A percentile compares a stretch with the other conserved stretches of the same genome.
These are phyloP conservation scores for Lasioglossum marginatum DNA, from an alignment of 2,888 invertebrate genomes.

Conservation along the genomic window DNA sequence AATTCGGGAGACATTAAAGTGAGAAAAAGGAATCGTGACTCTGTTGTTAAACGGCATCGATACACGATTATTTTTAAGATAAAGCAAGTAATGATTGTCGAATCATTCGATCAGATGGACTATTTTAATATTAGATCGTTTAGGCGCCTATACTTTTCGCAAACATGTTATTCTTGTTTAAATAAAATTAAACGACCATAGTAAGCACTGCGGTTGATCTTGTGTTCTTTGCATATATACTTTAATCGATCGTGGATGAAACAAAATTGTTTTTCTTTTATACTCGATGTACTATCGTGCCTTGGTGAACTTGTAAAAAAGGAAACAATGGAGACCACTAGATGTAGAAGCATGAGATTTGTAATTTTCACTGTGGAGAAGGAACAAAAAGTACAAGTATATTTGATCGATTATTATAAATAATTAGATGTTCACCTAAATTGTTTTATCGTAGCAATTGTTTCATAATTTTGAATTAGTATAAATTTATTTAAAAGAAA, in stretches of 20 bases:
- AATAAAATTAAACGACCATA: constrained; percentile 67
- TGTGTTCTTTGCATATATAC: constrained; percentile 58
- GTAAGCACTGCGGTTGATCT: constrained; percentile 60
- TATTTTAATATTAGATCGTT: constrained; percentile 77
- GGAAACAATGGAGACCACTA: constrained; percentile 32
- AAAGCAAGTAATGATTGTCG: constrained; percentile 60
- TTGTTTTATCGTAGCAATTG: constrained; percentile 8
- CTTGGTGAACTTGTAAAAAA: constrained; percentile 53
- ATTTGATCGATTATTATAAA: constrained; percentile 15
- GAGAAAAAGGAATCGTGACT: constrained; percentile 42
- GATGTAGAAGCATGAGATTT: constrained; percentile 32
- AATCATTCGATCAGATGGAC: constrained; percentile 71
- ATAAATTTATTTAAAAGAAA: constrained; percentile 26
- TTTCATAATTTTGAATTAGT: constrained; percentile 24
- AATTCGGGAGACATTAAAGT: constrained; percentile 51
- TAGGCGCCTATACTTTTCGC: constrained; percentile 60
- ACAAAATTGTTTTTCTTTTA: constrained; percentile 35
- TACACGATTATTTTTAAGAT: constrained; percentile 70
- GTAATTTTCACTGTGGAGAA: constrained; percentile 36
- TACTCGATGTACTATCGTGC: constrained; percentile 54
- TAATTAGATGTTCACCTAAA: constrained; percentile 21
- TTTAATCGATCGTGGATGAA: constrained; percentile 35
- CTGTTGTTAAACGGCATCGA: constrained; percentile 63
- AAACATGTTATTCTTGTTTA: constrained; percentile 67
- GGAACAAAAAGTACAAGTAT: constrained; percentile 24